Evolutionary conservation across 92 coral and sea anemone species (phyloP), one percentile per base, ranked within the genome.

Genomic region (Virgularia gustaviana): DNA sequence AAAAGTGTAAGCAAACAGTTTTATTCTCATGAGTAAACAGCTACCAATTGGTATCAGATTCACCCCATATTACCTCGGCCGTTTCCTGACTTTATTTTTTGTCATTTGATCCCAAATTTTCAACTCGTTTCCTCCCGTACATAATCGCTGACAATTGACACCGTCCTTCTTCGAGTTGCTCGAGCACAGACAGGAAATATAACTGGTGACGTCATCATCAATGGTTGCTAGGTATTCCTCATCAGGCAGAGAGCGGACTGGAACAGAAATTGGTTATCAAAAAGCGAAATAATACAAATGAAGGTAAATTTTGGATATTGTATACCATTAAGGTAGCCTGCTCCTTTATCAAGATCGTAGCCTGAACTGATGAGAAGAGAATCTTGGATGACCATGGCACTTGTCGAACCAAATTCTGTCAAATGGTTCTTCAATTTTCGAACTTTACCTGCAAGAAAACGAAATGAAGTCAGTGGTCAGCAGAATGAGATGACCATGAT

Each of bases 121-220:
- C 82, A 92, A 81, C 37, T 92, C 96, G 25, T 79, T 49, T 20
- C 98, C 98, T 9, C 92, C 98, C n/a, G 98, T 89, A 77, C 96
- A 89, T 83, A 87, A 75, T 55, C 96, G 83, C 49, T 87, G 90
- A 1, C 83, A 70, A 8, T 87, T 77, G 70, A 83, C 86, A 29
- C 85, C 84, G 31, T 86, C 94, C 55, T 73, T 82, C 30, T 83
- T 81, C 45, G 80, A 74, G 53, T 92, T 86, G 4, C 92, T 74
- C 62, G 90, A 83, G 49, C 92, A 78, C 36, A 92, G 56, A 51
- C 96, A 92, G 71, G 98, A 89, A 81, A 92, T 85, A 36, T 89
- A 86, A 44, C 92, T 87, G 0, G 98, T 92, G 75, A 71, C 65
- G 73, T 89, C 86, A 81, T 92, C 98, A 63, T 92, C 89, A 16